Conservation (phyloP, 1,140 invertebrate genomes). For the Drosophila takahashii region DNA sequence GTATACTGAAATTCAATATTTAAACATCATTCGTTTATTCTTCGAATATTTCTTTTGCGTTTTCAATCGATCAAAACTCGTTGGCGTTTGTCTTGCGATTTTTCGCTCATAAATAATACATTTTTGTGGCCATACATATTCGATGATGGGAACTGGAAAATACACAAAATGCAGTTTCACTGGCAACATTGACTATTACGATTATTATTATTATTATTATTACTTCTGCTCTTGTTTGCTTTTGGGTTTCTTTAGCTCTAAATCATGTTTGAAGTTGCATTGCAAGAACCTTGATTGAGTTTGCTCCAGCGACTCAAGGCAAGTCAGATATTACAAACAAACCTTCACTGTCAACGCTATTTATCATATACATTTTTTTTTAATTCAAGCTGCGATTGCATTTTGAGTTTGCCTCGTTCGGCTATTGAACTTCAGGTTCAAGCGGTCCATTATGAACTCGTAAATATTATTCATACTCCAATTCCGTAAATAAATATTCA, state of each 20-base stretch:
- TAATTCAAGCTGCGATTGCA: slow-evolving; percentile 31
- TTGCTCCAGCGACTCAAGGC: slow-evolving; percentile 31
- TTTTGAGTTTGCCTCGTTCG: slow-evolving; percentile 14
- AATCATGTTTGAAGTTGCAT: slow-evolving; percentile 24
- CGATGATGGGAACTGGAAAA: slow-evolving; percentile 38
- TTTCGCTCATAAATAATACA: slow-evolving; percentile 55
- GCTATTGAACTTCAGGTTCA: slow-evolving; percentile 48
- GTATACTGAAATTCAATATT: too few relatives aligned
- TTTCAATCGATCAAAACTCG: slow-evolving; percentile 48
- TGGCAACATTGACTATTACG: slow-evolving; percentile 11
- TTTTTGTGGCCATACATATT: slow-evolving; percentile 36
- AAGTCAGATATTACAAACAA: slow-evolving; percentile 5
- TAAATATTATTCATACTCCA: slow-evolving; percentile 55
- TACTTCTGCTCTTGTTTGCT: slow-evolving; percentile 12
- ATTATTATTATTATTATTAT: slow-evolving; percentile 11
- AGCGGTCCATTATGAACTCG: slow-evolving; percentile 34
- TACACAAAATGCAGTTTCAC: slow-evolving; percentile 22
- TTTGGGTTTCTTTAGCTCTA: background rate
- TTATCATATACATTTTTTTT: slow-evolving; percentile 36
- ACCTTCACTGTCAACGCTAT: slow-evolving; percentile 14
- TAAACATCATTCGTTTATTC: background rate
- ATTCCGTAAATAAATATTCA: slow-evolving; percentile 52
- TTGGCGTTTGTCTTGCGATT: slow-evolving; percentile 28
- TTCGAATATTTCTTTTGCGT: slow-evolving; percentile 10
- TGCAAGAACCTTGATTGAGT: slow-evolving; percentile 46